Conservation (phyloP, 2,888 invertebrate species). For the Cataglyphis livida region DNA sequence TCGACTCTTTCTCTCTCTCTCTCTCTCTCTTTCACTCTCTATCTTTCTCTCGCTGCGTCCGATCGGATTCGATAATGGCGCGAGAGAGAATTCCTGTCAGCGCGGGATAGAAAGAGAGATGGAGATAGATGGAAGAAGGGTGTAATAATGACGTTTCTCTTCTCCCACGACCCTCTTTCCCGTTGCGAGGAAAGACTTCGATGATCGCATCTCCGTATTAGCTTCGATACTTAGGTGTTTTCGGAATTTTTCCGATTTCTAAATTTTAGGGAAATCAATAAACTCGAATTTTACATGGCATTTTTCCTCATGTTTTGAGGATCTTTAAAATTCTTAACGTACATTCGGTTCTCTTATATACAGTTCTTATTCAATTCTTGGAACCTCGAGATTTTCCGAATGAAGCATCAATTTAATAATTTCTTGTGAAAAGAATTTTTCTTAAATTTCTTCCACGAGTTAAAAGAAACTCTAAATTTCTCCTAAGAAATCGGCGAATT, state of each 20-base stretch:
- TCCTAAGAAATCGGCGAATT: constrained; percentile 8
- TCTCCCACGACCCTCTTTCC: neutral
- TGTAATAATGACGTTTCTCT: constrained; percentile 49
- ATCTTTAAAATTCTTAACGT: neutral
- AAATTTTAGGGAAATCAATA: neutral
- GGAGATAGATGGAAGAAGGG: neutral
- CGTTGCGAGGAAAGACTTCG: neutral
- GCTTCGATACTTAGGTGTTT: neutral
- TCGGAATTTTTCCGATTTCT: neutral
- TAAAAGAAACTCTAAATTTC: constrained; percentile 9
- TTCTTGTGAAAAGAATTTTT: constrained; percentile 5
- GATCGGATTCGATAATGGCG: constrained; percentile 63
- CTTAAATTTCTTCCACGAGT: neutral
- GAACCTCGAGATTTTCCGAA: neutral
- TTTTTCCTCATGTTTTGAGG: neutral
- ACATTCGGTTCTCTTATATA: neutral
- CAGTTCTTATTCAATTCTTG: constrained; percentile 5
- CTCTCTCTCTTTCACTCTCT: neutral
- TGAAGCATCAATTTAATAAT: neutral
- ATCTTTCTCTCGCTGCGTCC: constrained; percentile 38
- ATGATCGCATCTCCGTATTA: neutral
- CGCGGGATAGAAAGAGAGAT: neutral
- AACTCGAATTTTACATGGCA: neutral
- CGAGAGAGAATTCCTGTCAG: constrained; percentile 1
- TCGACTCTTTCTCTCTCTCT: constrained; percentile 63